Evolutionary conservation across 1,140 invertebrate genomes (phyloP), one percentile per base, ranked within the genome.

Genomic region (Lethrus apterus): DNA sequence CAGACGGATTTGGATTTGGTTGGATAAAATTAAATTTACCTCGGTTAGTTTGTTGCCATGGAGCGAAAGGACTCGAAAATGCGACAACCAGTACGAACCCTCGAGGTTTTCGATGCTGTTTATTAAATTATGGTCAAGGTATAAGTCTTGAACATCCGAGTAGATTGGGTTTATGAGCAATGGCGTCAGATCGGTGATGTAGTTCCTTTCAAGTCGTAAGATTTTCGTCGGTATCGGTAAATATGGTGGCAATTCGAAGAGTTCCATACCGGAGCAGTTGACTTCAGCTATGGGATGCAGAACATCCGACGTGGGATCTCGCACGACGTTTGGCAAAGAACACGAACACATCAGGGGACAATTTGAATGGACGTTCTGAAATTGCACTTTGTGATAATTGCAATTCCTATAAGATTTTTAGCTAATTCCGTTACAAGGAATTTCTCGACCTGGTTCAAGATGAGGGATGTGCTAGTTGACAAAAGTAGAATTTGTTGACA

Each of bases 121-220:
- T 11, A 91, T 75, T 13, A 64, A 66, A 64, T 91, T 91, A 55
- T 85, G 73, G 56, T 89, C 84, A 41, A 90, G 59, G 60, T 84
- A 86, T 2, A 91, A 60, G 57, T 89, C 84, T 20, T 77, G 62
- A 0, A 89, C 71, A 26, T 72, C 68, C 24, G 69, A 70, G 55
- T 87, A 88, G 31, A 70, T 63, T 0, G 70, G 69, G 67, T 86
- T 86, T 5, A 73, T 75, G 0, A 76, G 71, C 9, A 89, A 65
- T 0, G 77, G 54, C 15, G 40, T 45, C n/a, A 66, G 19, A 48
- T 62, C 57, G 14, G 47, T 36, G 18, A 66, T 64, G 10, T 46
- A 44, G 63, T 83, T 78, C 36, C 69, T 68, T 52, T 66, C 68
- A 3, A 80, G 60, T 21, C 70, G 61, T 5, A 81, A 58, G 4